Evolutionary conservation across 2,888 invertebrate species (phyloP).

Genomic region (Zygaena filipendulae): DNA sequence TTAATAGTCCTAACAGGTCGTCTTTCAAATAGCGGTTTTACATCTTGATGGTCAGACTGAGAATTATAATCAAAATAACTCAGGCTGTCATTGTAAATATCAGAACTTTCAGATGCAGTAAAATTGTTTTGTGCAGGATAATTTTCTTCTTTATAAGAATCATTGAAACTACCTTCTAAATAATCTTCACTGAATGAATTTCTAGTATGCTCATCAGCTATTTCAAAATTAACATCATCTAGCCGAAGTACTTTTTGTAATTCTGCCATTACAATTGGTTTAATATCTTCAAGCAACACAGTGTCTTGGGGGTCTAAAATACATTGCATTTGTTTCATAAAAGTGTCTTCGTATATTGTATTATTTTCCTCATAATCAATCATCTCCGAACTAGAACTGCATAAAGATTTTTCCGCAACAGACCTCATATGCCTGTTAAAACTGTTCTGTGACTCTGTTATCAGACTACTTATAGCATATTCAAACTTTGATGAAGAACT

Average conservation of each 20-base stretch:
- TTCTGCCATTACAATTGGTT: conserved; percentile 70
- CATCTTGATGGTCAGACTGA: conserved; percentile 13
- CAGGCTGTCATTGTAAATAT: conserved; percentile 16
- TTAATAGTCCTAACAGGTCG: conserved; percentile 21
- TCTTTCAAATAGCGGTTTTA: conserved; percentile 31
- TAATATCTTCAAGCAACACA: conserved; percentile 65
- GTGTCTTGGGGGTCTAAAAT: conserved; percentile 69
- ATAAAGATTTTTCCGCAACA: conserved; percentile 55
- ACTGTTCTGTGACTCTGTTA: conserved; percentile 60
- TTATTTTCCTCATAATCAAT: conserved; percentile 71
- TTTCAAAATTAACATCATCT: conserved; percentile 32
- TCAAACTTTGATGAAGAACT: conserved; percentile 62
- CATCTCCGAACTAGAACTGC: conserved; percentile 48
- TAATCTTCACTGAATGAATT: not conserved
- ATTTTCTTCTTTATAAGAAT: conserved; percentile 7
- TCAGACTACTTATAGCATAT: conserved; percentile 57
- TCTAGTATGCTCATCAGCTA: conserved; percentile 18
- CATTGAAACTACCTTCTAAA: conserved; percentile 3
- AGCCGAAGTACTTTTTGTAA: conserved; percentile 65
- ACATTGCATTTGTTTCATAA: conserved; percentile 76
- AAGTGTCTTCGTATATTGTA: conserved; percentile 76
- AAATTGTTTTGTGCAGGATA: conserved; percentile 15
- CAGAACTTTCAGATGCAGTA: conserved; percentile 19
- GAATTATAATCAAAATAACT: conserved; percentile 16
- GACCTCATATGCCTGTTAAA: conserved; percentile 52